phyloP scores from a whole-genome alignment of 2,113 vertebrate species.

The Columba janthina region DNA sequence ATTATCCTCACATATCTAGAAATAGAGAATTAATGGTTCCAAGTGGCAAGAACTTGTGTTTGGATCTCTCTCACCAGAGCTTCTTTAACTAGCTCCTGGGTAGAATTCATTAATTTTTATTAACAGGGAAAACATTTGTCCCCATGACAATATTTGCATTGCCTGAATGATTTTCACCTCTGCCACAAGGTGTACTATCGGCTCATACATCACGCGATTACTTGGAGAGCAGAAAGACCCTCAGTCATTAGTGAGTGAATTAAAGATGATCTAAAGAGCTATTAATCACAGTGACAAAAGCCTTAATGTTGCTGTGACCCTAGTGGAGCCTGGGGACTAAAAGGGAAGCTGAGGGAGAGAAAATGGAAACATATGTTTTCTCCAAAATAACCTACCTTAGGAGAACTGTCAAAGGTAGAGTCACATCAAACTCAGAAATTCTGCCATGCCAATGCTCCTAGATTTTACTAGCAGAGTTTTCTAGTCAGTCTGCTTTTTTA shows the following conservation, averaged over 20 bases:
- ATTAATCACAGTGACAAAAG: constrained; percentile 99
- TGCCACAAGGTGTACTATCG: constrained; percentile 96
- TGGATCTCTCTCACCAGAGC: constrained; percentile 69
- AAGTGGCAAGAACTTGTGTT: constrained; percentile 68
- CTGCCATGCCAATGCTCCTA: constrained; percentile 63
- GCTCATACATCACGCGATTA: constrained; percentile 99
- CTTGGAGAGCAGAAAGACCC: constrained; percentile 94
- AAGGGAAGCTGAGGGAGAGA: constrained; percentile 89
- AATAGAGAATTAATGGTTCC: constrained; percentile 59
- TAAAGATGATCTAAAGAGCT: constrained; percentile 99
- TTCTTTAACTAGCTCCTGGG: constrained; percentile 84
- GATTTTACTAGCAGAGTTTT: constrained; percentile 57
- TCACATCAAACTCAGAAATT: constrained; percentile 81
- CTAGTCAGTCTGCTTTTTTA: background rate
- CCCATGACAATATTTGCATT: constrained; percentile 94
- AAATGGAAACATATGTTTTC: constrained; percentile 99
- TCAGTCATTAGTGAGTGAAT: constrained; percentile 99
- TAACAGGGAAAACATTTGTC: constrained; percentile 95
- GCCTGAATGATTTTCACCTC: constrained; percentile 99
- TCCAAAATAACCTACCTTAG: constrained; percentile 98
- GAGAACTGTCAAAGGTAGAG: constrained; percentile 85
- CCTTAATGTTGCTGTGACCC: constrained; percentile 99
- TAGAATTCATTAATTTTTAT: constrained; percentile 98
- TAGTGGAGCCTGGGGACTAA: constrained; percentile 87
- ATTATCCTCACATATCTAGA: constrained; percentile 54